Evolutionary conservation across 1,140 invertebrate genomes (phyloP), one percentile per base, ranked within the genome.

Genomic region (Aphelenchoides fujianensis): DNA sequence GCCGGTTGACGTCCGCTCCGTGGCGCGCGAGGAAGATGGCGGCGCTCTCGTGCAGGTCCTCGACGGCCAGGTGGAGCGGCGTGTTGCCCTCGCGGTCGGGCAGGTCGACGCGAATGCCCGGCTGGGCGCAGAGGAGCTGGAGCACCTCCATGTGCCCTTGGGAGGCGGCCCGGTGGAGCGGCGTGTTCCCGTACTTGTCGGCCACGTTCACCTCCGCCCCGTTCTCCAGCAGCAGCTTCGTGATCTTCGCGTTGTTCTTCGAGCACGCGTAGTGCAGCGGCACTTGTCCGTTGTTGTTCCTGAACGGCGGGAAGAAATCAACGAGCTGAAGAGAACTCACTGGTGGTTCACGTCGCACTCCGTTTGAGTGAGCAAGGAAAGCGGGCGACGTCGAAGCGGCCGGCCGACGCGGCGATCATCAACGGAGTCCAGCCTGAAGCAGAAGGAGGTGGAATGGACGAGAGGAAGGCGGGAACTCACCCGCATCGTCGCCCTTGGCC

Each of bases 381-480:
- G 66, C 88, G 86, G 0, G 92, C 90, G 68, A 91, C 88, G 76
- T 90, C 87, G 59, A 86, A 85, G 72, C 89, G 87, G 35, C 91
- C 92, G 54, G 91, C 91, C 19, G 91, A 91, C 32, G 91, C 87
- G n/a, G 91, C 90, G 62, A 93, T 88, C 76, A 93, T 91, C 70
- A 93, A 83, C 2, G 92, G 91, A 53, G 91, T 93, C 85, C 90
- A 91, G 32, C 89, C 41, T 48, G 12, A 48, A 48, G n/a, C n/a
- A n/a, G n/a, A n/a, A n/a, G 23, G 23, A 23, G 23, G 12, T 48
- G 12, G 23, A 12, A 48, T 48, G 23, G n/a, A 48, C 41, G 23
- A 48, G 23, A 16, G 41, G 41, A 48, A 48, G 12, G 23, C 41
- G 12, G n/a, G 23, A 48, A 48, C 41, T 16, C 23, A 48, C 41